These are phyloP conservation scores for Formica selysi DNA, from an alignment of 1,140 invertebrate genomes.

Conservation along the genomic window DNA sequence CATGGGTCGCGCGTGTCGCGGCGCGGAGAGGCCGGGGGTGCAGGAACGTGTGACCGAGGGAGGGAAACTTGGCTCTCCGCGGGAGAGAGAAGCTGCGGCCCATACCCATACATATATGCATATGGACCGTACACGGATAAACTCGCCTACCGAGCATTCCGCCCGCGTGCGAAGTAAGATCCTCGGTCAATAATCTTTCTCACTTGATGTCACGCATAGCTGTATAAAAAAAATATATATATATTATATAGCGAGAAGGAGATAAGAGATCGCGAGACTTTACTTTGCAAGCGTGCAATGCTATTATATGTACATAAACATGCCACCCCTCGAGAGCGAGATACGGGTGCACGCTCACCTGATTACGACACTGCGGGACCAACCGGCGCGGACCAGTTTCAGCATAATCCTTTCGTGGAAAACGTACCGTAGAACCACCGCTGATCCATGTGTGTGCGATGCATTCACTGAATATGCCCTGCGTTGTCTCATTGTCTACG, in stretches of 20 bases:
- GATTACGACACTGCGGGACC: constrained; percentile 32
- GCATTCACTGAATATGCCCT: constrained; percentile 26
- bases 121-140: background rate
- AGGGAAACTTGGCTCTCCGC: constrained; percentile 11
- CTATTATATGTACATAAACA: too few relatives aligned
- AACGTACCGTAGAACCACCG: constrained; percentile 56
- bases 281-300: too few relatives aligned
- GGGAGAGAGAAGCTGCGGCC: constrained; percentile 4
- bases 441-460: background rate
- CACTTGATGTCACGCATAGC: background rate
- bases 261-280: too few relatives aligned
- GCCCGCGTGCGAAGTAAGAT: too few relatives aligned
- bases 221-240: background rate
- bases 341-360: background rate
- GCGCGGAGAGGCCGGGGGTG: background rate
- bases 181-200: too few relatives aligned
- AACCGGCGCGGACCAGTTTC: constrained; percentile 69
- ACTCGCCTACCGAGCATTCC: background rate
- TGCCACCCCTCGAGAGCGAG: background rate
- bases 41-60: constrained; percentile 22
- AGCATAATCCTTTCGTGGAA: constrained; percentile 74
- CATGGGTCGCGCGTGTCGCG: constrained; percentile 55
- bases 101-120: background rate
- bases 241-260: background rate
- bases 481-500: constrained; percentile 20